Conservation (phyloP, 2,113 vertebrate species). For the Engraulis encrasicolus region DNA sequence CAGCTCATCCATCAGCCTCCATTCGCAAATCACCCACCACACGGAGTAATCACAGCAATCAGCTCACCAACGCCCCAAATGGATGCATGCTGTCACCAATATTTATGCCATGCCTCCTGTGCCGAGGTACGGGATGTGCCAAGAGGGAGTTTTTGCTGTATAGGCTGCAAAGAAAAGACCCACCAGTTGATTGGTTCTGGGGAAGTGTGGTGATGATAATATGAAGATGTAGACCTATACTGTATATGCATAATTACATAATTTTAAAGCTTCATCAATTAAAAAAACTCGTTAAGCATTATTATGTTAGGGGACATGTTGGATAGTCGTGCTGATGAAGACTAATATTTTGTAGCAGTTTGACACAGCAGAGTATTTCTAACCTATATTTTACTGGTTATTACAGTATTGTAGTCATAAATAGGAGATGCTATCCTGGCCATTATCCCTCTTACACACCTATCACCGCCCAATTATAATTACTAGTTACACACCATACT, state of each 20-base stretch:
- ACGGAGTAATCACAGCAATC: neutral
- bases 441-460: no score
- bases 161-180: neutral
- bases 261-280: neutral
- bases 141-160: neutral
- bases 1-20: conserved; percentile 2
- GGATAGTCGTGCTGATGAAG: neutral
- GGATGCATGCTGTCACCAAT: neutral
- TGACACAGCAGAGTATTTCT: neutral
- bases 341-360: neutral
- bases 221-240: neutral
- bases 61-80: neutral
- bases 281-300: neutral
- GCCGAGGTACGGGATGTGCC: neutral
- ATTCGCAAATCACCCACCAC: neutral
- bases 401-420: no score
- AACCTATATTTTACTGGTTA: neutral
- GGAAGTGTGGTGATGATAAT: neutral
- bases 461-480: no score
- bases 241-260: no score
- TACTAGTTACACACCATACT: no score
- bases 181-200: neutral
- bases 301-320: neutral
- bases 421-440: no score
- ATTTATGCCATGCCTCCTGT: neutral